Percentiles rank a stretch among this genome's conserved stretches.
phyloP scores from a whole-genome alignment of 2,888 invertebrate genomes.

The Esperia sulphurella region DNA sequence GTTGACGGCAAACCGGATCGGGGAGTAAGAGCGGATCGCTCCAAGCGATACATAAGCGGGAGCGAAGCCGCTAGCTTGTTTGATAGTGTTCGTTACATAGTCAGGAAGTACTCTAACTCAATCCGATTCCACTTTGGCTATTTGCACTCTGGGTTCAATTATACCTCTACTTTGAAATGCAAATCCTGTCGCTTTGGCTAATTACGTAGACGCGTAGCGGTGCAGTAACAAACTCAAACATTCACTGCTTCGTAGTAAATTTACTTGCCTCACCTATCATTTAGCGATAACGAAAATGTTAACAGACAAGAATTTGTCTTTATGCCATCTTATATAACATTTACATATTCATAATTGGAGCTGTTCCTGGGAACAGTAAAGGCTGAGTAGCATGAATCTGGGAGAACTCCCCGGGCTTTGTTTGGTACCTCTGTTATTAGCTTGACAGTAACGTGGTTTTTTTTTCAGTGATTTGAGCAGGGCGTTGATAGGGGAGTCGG shows the following conservation, averaged over 20 bases:
- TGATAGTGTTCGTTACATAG: slow-evolving; percentile 50
- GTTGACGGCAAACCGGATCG: slow-evolving; percentile 27
- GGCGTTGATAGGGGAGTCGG: no score
- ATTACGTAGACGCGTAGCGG: slow-evolving; percentile 67
- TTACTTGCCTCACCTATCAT: slow-evolving; percentile 12
- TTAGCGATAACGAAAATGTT: not conserved
- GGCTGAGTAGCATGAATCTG: slow-evolving; percentile 31
- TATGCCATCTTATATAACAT: not conserved
- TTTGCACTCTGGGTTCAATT: slow-evolving; percentile 74
- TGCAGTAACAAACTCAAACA: slow-evolving; percentile 57
- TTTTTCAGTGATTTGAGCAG: no score
- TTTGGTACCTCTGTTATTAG: slow-evolving; percentile 49
- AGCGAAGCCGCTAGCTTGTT: slow-evolving; percentile 8
- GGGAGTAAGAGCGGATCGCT: slow-evolving; percentile 29
- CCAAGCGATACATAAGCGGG: slow-evolving; percentile 25
- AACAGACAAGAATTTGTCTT: not conserved
- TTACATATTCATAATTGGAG: slow-evolving; percentile 20
- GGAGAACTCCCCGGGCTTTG: slow-evolving; percentile 31
- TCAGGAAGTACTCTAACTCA: slow-evolving; percentile 63
- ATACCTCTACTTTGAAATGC: slow-evolving; percentile 75
- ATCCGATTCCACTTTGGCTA: slow-evolving; percentile 73
- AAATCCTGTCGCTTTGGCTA: slow-evolving; percentile 72
- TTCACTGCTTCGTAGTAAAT: slow-evolving; percentile 26
- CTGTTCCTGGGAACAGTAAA: slow-evolving; percentile 22
- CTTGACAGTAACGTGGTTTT: slow-evolving; percentile 50